Evolutionary conservation across 2,113 vertebrate genomes (phyloP).

Genomic region (Tachycineta bicolor): DNA sequence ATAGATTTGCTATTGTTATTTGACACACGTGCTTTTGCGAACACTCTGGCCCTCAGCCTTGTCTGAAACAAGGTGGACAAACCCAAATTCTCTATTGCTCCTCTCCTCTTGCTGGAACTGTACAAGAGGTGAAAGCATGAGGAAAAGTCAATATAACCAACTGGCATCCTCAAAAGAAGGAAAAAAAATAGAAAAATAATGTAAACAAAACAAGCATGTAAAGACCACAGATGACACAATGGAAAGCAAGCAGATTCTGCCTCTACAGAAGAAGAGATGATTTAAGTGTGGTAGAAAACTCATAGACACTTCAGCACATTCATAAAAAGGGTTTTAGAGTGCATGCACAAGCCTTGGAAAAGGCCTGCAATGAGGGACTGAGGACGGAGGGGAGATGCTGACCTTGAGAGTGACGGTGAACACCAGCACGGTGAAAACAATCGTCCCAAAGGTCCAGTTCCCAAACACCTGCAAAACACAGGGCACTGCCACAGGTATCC

Average conservation of each 20-base stretch:
- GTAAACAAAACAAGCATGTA: not conserved
- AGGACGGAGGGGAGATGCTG: not conserved
- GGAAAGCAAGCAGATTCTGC: not conserved
- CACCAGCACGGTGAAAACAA: constrained; percentile 93
- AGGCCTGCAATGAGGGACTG: fast-evolving
- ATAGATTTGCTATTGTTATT: not conserved
- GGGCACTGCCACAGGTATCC: not conserved
- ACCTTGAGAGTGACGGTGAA: constrained; percentile 98
- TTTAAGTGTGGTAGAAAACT: not conserved
- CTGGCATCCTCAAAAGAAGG: not conserved
- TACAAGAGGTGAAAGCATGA: fast-evolving
- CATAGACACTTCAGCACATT: not conserved
- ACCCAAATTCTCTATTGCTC: not conserved
- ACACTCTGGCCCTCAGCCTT: not conserved
- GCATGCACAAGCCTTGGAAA: fast-evolving
- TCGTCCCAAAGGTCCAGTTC: constrained; percentile 96
- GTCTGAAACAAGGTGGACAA: not conserved
- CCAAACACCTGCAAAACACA: constrained; percentile 88
- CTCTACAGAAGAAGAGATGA: not conserved
- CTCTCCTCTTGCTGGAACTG: not conserved
- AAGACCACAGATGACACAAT: not conserved
- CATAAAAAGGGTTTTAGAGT: fast-evolving
- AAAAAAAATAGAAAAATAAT: not conserved
- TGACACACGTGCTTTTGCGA: not conserved
- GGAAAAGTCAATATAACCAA: not conserved